Evolutionary conservation across 1,140 invertebrate genomes (phyloP).

Genomic region (Aporrectodea caliginosa): DNA sequence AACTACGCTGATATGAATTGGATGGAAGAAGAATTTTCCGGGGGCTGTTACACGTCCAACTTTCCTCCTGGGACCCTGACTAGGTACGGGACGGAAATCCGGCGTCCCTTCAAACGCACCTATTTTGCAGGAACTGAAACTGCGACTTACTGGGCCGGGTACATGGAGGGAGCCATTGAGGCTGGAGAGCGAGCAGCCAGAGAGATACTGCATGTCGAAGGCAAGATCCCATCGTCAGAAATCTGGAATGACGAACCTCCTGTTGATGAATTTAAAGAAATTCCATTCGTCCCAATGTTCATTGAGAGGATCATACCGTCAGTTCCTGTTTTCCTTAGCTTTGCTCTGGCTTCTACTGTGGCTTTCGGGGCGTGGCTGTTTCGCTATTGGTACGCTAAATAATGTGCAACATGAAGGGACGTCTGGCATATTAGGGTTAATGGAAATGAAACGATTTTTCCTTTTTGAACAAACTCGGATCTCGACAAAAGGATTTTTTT

Average conservation of each 20-base stretch:
- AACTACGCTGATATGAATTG: constrained; percentile 56
- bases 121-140: constrained; percentile 62
- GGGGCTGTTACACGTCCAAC: constrained; percentile 43
- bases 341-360: neutral
- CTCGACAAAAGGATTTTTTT: no score
- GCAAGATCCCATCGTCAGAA: constrained; percentile 34
- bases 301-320: neutral
- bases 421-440: no score
- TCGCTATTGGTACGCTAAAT: no score
- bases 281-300: neutral
- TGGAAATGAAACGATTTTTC: no score
- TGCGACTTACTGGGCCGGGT: constrained; percentile 60
- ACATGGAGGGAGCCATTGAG: constrained; percentile 61
- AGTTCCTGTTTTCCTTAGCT: neutral
- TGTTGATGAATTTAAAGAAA: neutral
- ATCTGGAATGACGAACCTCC: constrained; percentile 41
- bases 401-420: no score
- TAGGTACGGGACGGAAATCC: constrained; percentile 32
- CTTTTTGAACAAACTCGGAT: no score
- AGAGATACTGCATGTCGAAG: constrained; percentile 48
- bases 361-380: neutral
- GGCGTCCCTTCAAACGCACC: constrained; percentile 45
- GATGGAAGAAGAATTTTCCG: constrained; percentile 54
- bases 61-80: constrained; percentile 54
- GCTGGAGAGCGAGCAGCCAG: constrained; percentile 59